Conservation (phyloP, 1,140 invertebrate genomes). For the Andrena cerasifolii region DNA sequence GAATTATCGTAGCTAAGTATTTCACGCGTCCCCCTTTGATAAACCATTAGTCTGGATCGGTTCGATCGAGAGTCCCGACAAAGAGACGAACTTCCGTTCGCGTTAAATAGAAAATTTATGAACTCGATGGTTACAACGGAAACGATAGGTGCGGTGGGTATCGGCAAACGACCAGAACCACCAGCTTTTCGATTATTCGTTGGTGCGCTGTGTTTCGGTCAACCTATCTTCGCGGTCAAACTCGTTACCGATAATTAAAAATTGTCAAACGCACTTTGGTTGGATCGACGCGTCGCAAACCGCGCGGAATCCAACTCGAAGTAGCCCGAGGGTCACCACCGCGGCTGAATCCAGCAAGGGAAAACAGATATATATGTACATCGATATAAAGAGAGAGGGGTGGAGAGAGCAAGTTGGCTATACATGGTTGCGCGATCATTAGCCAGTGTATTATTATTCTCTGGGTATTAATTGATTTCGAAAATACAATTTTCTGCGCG, state of each 20-base stretch:
- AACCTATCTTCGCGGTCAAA: conserved; percentile 54
- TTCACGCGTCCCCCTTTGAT: conserved; percentile 18
- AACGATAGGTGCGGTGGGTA: conserved; percentile 54
- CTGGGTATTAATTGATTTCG: conserved; percentile 81
- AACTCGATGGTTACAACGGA: conserved; percentile 51
- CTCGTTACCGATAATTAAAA: conserved; percentile 79
- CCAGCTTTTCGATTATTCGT: conserved; percentile 57
- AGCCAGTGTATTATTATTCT: conserved; percentile 80
- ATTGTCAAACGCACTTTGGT: conserved; percentile 80
- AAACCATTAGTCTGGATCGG: conserved; percentile 18
- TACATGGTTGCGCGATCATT: conserved; percentile 74
- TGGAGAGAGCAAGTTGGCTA: conserved; percentile 35
- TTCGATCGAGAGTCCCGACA: background rate
- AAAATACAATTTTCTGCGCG: conserved; percentile 82
- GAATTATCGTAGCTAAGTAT: conserved; percentile 5
- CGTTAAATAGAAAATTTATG: conserved; percentile 41
- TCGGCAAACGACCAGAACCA: conserved; percentile 17
- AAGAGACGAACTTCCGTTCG: conserved; percentile 18
- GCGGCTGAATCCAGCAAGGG: conserved; percentile 50
- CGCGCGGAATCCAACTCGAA: conserved; percentile 70
- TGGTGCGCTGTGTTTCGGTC: conserved; percentile 58
- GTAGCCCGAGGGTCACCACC: conserved; percentile 66
- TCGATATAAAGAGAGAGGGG: background rate
- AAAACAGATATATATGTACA: conserved; percentile 1
- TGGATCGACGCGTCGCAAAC: conserved; percentile 59